Conservation (phyloP, 1,140 invertebrate species). For the Trichonephila clavata region DNA sequence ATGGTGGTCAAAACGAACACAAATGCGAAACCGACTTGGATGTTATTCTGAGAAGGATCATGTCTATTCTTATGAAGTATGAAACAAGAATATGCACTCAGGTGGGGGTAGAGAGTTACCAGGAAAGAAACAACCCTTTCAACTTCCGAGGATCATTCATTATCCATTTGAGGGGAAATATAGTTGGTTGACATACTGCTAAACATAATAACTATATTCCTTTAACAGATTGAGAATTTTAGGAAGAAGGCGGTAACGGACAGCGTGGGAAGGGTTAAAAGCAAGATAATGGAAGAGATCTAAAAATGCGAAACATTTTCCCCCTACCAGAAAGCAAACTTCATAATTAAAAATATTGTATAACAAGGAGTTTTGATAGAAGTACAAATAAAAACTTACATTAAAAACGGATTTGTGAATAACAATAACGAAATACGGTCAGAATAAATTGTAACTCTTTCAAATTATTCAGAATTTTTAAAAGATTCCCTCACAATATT, state of each 20-base stretch:
- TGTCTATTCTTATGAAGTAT: not conserved
- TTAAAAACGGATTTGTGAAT: no score
- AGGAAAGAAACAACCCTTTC: not conserved
- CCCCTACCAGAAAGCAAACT: no score
- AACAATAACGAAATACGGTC: no score
- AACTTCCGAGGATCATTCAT: not conserved
- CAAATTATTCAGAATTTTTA: no score
- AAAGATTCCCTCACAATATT: no score
- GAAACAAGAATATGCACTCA: not conserved
- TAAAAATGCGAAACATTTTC: no score
- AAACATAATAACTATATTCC: not conserved
- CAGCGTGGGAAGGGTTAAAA: not conserved
- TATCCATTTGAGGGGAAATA: not conserved
- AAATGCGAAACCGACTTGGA: not conserved
- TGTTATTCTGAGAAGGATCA: not conserved
- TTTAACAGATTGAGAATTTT: not conserved
- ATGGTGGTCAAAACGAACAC: not conserved
- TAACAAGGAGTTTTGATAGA: no score
- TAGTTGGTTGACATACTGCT: not conserved
- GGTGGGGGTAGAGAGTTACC: not conserved
- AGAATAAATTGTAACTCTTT: no score
- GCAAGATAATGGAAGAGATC: not conserved
- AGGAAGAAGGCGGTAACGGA: not conserved
- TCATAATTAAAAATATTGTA: no score
- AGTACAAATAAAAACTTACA: no score